Conservation (phyloP, 1,140 invertebrate genomes). For the Chionoecetes opilio region DNA sequence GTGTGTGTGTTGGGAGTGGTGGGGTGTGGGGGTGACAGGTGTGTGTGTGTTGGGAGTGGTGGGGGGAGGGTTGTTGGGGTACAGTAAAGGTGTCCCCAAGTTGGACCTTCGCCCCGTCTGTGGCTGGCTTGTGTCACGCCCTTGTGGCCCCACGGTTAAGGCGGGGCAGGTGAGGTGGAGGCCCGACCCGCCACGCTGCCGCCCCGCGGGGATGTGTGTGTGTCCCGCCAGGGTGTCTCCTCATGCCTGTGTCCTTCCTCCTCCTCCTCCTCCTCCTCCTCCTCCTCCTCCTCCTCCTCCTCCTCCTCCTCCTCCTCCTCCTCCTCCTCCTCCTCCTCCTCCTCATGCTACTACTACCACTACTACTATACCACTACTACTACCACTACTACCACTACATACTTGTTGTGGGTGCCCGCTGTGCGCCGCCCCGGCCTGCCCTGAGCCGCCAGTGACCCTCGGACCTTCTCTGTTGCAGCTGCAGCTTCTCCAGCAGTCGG, state of each 20-base stretch:
- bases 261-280: slow-evolving; percentile 23
- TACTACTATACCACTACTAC: neutral
- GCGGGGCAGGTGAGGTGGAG: too few species aligned
- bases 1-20: too few species aligned
- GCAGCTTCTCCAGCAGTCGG: slow-evolving; percentile 65
- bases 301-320: neutral
- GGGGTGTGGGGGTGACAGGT: too few species aligned
- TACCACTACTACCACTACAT: neutral
- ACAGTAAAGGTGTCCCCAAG: too few species aligned
- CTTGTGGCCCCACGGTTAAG: too few species aligned
- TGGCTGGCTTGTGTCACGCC: too few species aligned
- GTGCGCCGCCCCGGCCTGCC: neutral
- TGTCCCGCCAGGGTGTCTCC: too few species aligned
- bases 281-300: slow-evolving; percentile 28
- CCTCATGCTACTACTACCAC: too few species aligned
- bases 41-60: too few species aligned
- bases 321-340: neutral
- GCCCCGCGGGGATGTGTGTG: neutral
- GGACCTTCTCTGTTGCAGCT: slow-evolving; percentile 73
- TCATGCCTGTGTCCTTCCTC: neutral
- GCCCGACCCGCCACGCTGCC: neutral
- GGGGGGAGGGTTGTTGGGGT: too few species aligned
- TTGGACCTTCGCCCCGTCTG: neutral
- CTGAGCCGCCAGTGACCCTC: slow-evolving; percentile 37
- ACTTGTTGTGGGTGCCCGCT: neutral